A percentile compares a stretch with the other conserved stretches of the same genome.
These are phyloP conservation scores for Stenurella melanura DNA, from an alignment of 2,888 invertebrate species.

Conservation along the genomic window DNA sequence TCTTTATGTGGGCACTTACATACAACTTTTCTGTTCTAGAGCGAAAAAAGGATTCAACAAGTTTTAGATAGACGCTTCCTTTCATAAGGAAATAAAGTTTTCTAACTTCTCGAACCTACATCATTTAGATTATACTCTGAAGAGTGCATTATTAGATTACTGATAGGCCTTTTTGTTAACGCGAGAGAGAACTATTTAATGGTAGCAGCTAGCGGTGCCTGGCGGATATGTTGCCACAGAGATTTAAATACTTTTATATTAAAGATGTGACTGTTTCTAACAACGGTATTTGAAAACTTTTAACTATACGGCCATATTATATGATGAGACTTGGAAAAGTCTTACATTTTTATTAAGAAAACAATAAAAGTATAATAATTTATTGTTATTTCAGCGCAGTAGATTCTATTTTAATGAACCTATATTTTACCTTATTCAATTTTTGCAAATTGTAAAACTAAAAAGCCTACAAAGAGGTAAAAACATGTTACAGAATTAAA, in stretches of 20 bases:
- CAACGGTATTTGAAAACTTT: background rate
- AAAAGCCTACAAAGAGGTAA: no score
- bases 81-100: slow-evolving; percentile 34
- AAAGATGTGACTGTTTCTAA: background rate
- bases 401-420: no score
- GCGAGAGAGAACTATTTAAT: background rate
- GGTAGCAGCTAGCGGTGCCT: background rate
- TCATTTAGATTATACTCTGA: slow-evolving; percentile 34
- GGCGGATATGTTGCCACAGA: background rate
- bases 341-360: no score
- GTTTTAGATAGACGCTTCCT: slow-evolving; percentile 36
- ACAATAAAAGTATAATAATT: no score
- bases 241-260: slow-evolving; percentile 3
- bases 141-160: slow-evolving; percentile 24
- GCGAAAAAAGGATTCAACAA: slow-evolving; percentile 36
- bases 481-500: no score
- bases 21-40: slow-evolving; percentile 36
- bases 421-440: no score
- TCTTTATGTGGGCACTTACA: slow-evolving; percentile 40
- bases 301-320: background rate
- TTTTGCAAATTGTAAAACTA: no score
- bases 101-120: slow-evolving; percentile 29
- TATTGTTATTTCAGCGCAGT: no score
- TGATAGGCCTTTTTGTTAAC: slow-evolving; percentile 1
- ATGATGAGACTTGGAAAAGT: no score